Base-by-base conservation (phyloP, 2,113 vertebrate species). In the Neotoma lepida region DNA sequence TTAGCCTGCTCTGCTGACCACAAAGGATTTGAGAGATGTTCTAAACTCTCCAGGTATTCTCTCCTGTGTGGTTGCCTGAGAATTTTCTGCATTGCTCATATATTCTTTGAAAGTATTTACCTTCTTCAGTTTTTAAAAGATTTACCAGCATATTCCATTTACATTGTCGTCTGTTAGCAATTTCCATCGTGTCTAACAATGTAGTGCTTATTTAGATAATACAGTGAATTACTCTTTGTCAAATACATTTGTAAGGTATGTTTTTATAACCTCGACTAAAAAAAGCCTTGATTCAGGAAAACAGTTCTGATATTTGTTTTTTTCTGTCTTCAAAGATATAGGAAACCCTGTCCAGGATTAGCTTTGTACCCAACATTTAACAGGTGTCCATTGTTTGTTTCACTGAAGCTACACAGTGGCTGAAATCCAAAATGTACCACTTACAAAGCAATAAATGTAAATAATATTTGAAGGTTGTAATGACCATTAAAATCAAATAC, bases 1-100 rank as follows among this genome's bases (percentile, higher is more conserved):
- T 86, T 77, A 88, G 54, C 39, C 77, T 82, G 41, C 28, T 93
- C 58, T 74, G n/a, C 71, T 85, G 61, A 90, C 33, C 81, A 88
- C n/a, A 93, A 58, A 46, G 2, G 85, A 56, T 68, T 68, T 66
- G 20, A 73, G 20, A 82, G 4, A 61, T 82, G 89, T 93, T 88
- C 64, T 81, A 18, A 92, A 71, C 15, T n/a, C 20, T 86, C 14
- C 63, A 68, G 20, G 35, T 88, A 9, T 20, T n/a, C 9, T 71
- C 85, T 87, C 39, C 44, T 46, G 10, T 28, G 15, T 14, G 20
- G 46, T 35, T 80, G 49, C 4, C 35, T 81, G 58, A 61, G 51
- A 28, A 66, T 56, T 9, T 70, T 44, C 13, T 41, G 13, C 18
- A 54, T 94, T 95, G n/a, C 3, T 80, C 54, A 51, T 54, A 5